Evolutionary conservation across 2,797 vertebrate species (phyloP), one percentile per base, ranked within the genome.

Genomic region (Valencia hispanica): DNA sequence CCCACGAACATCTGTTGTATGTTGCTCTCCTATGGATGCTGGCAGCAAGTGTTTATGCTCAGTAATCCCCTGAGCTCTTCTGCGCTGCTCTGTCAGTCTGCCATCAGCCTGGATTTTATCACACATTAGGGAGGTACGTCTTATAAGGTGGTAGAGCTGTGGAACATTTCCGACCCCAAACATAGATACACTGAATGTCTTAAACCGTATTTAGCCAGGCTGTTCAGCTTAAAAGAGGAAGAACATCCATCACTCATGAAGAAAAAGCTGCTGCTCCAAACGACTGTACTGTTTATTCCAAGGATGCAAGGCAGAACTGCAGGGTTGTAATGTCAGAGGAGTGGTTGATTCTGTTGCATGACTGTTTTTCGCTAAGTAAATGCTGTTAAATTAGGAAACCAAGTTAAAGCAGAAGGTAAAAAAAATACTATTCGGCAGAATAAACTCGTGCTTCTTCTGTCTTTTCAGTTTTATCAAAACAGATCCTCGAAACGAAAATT

Each of bases 31-130:
- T 70, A 74, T 36, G 39, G 79, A 86, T 45, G 69, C 73, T 74
- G 75, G 70, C 85, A 69, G 69, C 22, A 65, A 15, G 47, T 91
- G 91, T 94, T 93, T 93, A 91, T 77, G 80, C 73, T 45, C 73
- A 68, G 63, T 90, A 90, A 90, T 88, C 80, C 85, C 47, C 72
- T 17, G 55, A 73, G 71, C 76, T 80, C 50, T 25, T 36, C 57
- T 32, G 50, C 15, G 4, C 80, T 76, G 72, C 70, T 82, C 75
- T 53, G 74, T 85, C 78, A 70, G 74, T 82, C 79, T 30, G 43
- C 68, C 80, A 71, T 81, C 79, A 79, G 80, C 74, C 84, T 91
- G 87, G 80, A 80, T 74, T 83, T 78, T 36, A 79, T 90, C 85
- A 89, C 79, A 74, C 77, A 65, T 75, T 78, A 15, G 18, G 73